phyloP scores from a whole-genome alignment of 2,888 invertebrate species.

The Napeogenes inachia region DNA sequence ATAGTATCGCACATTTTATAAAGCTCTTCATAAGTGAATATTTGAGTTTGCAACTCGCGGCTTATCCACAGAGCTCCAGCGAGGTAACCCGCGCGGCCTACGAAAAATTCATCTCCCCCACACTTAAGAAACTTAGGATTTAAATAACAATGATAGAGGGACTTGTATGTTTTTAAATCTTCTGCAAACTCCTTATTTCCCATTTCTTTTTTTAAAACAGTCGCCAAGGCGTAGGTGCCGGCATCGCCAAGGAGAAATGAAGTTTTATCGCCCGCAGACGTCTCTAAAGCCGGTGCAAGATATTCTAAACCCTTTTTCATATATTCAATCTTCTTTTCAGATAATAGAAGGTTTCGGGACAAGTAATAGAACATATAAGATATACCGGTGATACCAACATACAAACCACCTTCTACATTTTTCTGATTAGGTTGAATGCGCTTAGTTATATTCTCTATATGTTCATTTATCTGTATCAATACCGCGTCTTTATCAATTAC shows the following conservation, averaged over 20 bases:
- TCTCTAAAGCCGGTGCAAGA: constrained; percentile 78
- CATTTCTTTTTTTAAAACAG: constrained; percentile 76
- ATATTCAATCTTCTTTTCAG: constrained; percentile 61
- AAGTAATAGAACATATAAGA: constrained; percentile 87
- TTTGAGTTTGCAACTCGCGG: constrained; percentile 67
- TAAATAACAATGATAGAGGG: constrained; percentile 54
- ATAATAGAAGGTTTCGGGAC: constrained; percentile 73
- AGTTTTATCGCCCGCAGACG: constrained; percentile 78
- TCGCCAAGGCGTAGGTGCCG: constrained; percentile 85
- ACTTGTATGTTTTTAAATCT: constrained; percentile 56
- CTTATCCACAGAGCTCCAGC: constrained; percentile 86
- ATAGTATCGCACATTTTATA: constrained; percentile 82
- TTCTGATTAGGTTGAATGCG: constrained; percentile 51
- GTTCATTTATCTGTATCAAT: constrained; percentile 48
- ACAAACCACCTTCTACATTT: constrained; percentile 79
- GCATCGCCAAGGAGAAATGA: constrained; percentile 88
- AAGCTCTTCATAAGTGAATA: constrained; percentile 68
- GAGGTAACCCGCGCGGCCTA: constrained; percentile 90
- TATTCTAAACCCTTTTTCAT: constrained; percentile 80
- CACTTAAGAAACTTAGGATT: constrained; percentile 76
- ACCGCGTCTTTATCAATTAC: constrained; percentile 45
- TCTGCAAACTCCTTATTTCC: constrained; percentile 61
- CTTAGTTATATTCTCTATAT: constrained; percentile 53
- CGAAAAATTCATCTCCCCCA: constrained; percentile 90
- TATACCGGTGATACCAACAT: constrained; percentile 83